Evolutionary conservation across 2,888 invertebrate genomes (phyloP), one percentile per base, ranked within the genome.

Genomic region (Cataglyphis livida): DNA sequence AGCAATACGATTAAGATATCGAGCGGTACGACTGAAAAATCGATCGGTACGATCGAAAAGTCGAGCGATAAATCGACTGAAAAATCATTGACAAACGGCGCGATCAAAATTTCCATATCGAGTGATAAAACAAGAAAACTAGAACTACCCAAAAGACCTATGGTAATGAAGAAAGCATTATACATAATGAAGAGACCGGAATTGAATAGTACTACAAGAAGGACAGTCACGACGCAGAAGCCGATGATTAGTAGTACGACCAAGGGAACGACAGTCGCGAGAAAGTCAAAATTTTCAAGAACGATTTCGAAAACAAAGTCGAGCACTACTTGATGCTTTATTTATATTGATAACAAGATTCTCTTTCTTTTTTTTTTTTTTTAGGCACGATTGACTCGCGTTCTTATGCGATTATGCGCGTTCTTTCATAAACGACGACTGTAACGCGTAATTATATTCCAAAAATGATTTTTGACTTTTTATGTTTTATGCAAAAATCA

Each of bases 111-210:
- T 41, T 6, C 15, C 1, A 5, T 35, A 4, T 3, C 65, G 48
- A 82, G 25, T 9, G 21, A 12, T 25, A 51, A 35, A 5, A 12
- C 44, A 10, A 62, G 18, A 18, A 59, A 35, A 1, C 25, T 0
- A 3, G 15, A 21, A 10, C 0, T 66, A 15, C n/a, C 66, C 3
- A 82, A 65, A 59, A 64, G 65, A n/a, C 75, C 78, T 68, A 44
- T 44, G 68, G 1, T 66, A 28, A 75, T 76, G 82, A 76, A 76
- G 48, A 73, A 70, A n/a, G 10, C 81, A 35, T 35, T 25, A 3
- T 38, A 28, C 1, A 48, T 73, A 41, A 38, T 70, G 48, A 70
- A n/a, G 32, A 18, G n/a, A 41, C 15, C 3, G 6, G 28, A 57
- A 9, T 1, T 3, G 25, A 32, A 10, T 15, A 66, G 35, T 44